phyloP scores from a whole-genome alignment of 1,140 invertebrate species.

The Drosophila ercepeae region DNA sequence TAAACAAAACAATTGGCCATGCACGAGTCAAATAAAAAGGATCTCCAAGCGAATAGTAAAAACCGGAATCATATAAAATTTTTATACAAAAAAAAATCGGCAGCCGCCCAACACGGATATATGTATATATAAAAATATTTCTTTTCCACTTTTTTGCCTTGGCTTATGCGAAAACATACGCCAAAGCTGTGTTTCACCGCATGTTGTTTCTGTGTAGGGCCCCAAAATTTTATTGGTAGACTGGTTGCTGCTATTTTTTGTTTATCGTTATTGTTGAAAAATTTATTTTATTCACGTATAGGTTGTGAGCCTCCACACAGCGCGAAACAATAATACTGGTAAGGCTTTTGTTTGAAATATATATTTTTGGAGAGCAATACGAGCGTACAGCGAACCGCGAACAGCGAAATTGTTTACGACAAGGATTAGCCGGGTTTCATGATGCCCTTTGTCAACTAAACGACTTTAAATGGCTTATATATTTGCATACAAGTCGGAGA shows the following conservation, averaged over 20 bases:
- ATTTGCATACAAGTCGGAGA: slow-evolving; percentile 8
- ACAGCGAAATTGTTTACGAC: slow-evolving; percentile 36
- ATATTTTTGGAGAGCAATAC: slow-evolving; percentile 40
- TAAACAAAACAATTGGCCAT: slow-evolving; percentile 55
- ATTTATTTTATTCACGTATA: slow-evolving; percentile 22
- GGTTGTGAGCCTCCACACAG: neutral
- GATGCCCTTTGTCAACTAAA: slow-evolving; percentile 35
- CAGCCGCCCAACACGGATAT: slow-evolving; percentile 7
- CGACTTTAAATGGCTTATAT: slow-evolving; percentile 26
- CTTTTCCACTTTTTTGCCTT: slow-evolving; percentile 12
- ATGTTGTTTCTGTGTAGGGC: slow-evolving; percentile 11
- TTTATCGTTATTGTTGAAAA: slow-evolving; percentile 31
- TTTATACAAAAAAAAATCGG: slow-evolving; percentile 27
- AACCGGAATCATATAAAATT: slow-evolving; percentile 4
- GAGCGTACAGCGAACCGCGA: neutral
- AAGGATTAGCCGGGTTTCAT: slow-evolving; percentile 32
- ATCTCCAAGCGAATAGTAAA: slow-evolving; percentile 6
- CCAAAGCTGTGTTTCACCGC: slow-evolving; percentile 44
- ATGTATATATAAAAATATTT: slow-evolving; percentile 5
- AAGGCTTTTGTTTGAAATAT: slow-evolving; percentile 19
- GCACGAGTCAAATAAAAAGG: slow-evolving; percentile 23
- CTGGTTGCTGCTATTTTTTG: slow-evolving; percentile 8
- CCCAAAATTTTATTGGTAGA: slow-evolving; percentile 3
- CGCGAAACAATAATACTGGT: slow-evolving; percentile 1
- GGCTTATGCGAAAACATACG: slow-evolving; percentile 44